Evolutionary conservation across 2,888 invertebrate genomes (phyloP).

Genomic region (Oscheius sp.): DNA sequence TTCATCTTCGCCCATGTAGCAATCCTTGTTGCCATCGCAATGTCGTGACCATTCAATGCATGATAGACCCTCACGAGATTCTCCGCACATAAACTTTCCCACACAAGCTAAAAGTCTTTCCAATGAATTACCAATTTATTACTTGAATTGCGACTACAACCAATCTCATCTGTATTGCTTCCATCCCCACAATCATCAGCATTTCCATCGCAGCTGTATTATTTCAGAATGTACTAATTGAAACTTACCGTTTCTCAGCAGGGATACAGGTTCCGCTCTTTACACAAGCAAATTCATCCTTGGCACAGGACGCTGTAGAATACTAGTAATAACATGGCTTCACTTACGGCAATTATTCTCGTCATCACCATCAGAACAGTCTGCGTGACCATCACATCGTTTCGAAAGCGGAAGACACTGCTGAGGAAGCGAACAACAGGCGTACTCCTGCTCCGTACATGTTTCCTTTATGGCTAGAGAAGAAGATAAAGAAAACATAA

Average conservation of each 20-base stretch:
- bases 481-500: background rate
- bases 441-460: conserved; percentile 56
- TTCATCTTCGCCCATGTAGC: conserved; percentile 67
- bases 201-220: conserved; percentile 61
- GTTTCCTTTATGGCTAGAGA: conserved; percentile 52
- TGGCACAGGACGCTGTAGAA: conserved; percentile 60
- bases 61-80: conserved; percentile 49
- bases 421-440: conserved; percentile 67
- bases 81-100: conserved; percentile 66
- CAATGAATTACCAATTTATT: background rate
- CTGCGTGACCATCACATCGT: conserved; percentile 65
- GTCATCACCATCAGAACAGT: conserved; percentile 66
- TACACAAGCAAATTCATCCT: conserved; percentile 67
- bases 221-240: background rate
- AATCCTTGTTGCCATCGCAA: conserved; percentile 65
- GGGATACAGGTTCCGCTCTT: conserved; percentile 64
- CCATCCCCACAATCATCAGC: conserved; percentile 68
- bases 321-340: background rate
- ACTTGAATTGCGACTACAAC: conserved; percentile 65
- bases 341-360: conserved; percentile 68
- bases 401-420: conserved; percentile 56
- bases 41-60: conserved; percentile 61
- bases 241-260: conserved; percentile 46
- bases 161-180: conserved; percentile 67
- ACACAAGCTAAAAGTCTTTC: conserved; percentile 58